Evolutionary conservation across 2,113 vertebrate species (phyloP), one percentile per base, ranked within the genome.

Genomic region (Camarhynchus parvulus): DNA sequence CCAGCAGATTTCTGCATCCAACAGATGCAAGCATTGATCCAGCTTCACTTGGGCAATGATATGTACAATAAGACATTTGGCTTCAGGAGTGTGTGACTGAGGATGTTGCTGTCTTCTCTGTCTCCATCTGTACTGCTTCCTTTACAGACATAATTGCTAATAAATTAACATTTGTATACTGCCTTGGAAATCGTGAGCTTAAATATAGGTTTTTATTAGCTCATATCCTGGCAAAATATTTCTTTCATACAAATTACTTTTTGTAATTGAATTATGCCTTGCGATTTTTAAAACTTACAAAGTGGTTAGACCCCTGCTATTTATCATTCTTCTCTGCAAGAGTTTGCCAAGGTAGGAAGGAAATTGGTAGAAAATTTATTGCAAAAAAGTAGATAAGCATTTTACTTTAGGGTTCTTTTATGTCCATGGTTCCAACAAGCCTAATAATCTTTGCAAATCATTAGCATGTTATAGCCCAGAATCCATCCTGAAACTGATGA

Each of bases 381-480:
- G 63, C 59, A 63, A 83, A 70, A 89, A 72, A 35, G 44, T 44
- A 91, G 89, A 94, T 94, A 95, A 95, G 66, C 25, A 33, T 92
- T 97, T 95, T 79, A 56, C 52, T 93, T 92, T 56, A 83, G 41
- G 19, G 31, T 77, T 53, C 59, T 93, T 91, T 87, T 86, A 95
- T 88, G 72, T 92, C 64, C 33, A 13, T 33, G 72, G 70, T 93
- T 93, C 70, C 6, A 2, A 68, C 0, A 4, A 81, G 44, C 47
- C 31, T 90, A 83, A 88, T 90, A 83, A 90, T 94, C 84, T 83
- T 94, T 59, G 79, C 56, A 94, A 93, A 92, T 95, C 88, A 75
- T 96, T 95, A 93, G 39, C 61, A 81, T 77, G 72, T 83, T 74
- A 68, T 58, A 75, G 79, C 73, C 53, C 46, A 68, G 66, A 83